These are phyloP conservation scores for Drosophila fungiperda DNA, from an alignment of 2,888 invertebrate species.

Conservation along the genomic window DNA sequence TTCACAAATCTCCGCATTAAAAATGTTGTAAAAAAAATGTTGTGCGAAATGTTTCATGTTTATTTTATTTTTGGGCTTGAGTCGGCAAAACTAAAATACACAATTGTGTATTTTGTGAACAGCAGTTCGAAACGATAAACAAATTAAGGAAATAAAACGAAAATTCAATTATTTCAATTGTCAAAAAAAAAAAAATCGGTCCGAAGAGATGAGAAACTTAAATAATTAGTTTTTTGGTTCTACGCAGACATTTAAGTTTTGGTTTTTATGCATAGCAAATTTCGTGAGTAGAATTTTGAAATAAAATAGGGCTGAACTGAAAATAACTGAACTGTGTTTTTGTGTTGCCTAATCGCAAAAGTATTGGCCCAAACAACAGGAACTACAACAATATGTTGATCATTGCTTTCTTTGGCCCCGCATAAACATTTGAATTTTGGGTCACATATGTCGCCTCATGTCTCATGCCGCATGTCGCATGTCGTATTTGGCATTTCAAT, in stretches of 20 bases:
- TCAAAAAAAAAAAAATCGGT: too few species aligned
- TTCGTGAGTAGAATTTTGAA: not conserved
- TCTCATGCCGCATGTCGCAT: conserved; percentile 3
- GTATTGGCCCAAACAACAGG: not conserved
- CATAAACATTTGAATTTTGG: conserved; percentile 76
- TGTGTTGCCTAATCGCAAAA: not conserved
- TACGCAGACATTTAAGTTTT: not conserved
- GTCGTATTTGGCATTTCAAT: conserved; percentile 55
- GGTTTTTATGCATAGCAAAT: not conserved
- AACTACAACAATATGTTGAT: conserved; percentile 26
- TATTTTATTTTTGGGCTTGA: too few species aligned
- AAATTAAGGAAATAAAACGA: too few species aligned
- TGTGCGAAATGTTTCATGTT: not conserved
- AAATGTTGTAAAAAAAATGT: not conserved
- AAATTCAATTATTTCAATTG: too few species aligned
- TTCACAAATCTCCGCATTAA: not conserved
- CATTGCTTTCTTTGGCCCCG: conserved; percentile 53
- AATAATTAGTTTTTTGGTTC: not conserved
- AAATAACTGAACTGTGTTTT: not conserved
- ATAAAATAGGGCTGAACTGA: not conserved
- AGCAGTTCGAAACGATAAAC: too few species aligned
- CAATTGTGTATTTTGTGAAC: too few species aligned
- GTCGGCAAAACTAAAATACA: too few species aligned
- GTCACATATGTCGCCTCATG: conserved; percentile 61
- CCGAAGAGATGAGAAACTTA: not conserved